Evolutionary conservation across 2,113 vertebrate genomes (phyloP).

Genomic region (Sterrhoptilus dennistouni): DNA sequence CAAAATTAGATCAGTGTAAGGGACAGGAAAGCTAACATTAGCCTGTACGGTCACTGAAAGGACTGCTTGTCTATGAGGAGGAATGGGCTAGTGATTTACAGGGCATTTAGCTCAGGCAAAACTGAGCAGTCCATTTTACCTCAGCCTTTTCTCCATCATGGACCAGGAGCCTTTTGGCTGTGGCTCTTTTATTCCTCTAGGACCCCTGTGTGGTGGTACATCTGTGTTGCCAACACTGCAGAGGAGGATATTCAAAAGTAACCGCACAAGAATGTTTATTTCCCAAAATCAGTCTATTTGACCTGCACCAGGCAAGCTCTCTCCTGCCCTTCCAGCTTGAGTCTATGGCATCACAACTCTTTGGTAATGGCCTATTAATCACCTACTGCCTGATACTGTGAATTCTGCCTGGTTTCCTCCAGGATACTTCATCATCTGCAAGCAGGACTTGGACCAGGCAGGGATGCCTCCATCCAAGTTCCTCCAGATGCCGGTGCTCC

Average conservation of each 20-base stretch:
- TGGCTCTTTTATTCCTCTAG: neutral
- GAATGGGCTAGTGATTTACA: neutral
- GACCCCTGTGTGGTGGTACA: accelerated
- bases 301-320: neutral
- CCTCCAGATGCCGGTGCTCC: neutral
- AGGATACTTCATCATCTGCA: neutral
- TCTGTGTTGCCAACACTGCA: neutral
- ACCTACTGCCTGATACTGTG: neutral
- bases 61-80: neutral
- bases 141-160: neutral
- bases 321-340: neutral
- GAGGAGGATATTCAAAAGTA: neutral
- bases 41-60: neutral
- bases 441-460: conserved; percentile 3
- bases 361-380: conserved; percentile 31
- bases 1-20: neutral
- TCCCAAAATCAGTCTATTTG: neutral
- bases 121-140: neutral
- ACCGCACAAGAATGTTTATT: accelerated
- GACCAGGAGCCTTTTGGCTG: neutral
- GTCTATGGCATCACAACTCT: neutral
- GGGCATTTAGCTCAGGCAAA: neutral
- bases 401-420: neutral
- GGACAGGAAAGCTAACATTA: neutral
- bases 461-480: neutral